phyloP scores from a whole-genome alignment of 2,797 vertebrate genomes.

The Bovichtus diacanthus region DNA sequence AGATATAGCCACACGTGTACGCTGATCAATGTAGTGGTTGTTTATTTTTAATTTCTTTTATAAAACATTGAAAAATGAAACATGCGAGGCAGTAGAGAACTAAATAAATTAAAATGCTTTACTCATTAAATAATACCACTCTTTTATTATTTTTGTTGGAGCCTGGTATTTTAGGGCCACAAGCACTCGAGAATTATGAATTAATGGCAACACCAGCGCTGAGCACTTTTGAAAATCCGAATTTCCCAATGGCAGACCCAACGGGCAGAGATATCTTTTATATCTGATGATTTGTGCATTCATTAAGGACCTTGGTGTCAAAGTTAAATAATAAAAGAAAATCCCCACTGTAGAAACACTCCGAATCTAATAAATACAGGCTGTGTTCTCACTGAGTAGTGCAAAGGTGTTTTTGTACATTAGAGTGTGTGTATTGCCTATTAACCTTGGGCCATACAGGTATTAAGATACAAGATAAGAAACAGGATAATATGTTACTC shows the following conservation, averaged over 20 bases:
- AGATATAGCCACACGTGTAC: no score
- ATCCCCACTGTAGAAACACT: no score
- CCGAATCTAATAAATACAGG: no score
- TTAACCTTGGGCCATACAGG: background rate
- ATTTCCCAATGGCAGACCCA: background rate
- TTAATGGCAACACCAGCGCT: background rate
- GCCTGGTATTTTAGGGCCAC: background rate
- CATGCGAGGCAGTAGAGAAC: background rate
- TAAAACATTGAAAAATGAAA: background rate
- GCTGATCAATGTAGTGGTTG: background rate
- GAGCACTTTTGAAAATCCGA: background rate
- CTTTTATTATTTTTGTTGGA: background rate
- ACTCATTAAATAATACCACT: background rate
- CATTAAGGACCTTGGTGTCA: background rate
- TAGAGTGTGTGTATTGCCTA: background rate
- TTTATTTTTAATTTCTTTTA: no score
- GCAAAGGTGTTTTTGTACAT: background rate
- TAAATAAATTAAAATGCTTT: background rate
- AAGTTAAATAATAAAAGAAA: background rate
- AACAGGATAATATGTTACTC: background rate
- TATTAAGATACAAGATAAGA: background rate
- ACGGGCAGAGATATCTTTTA: background rate
- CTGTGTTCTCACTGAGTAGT: no score
- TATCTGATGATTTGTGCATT: background rate
- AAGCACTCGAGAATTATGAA: background rate